Evolutionary conservation across 2,113 vertebrate genomes (phyloP), one percentile per base, ranked within the genome.

Genomic region (Bombycilla garrulus): DNA sequence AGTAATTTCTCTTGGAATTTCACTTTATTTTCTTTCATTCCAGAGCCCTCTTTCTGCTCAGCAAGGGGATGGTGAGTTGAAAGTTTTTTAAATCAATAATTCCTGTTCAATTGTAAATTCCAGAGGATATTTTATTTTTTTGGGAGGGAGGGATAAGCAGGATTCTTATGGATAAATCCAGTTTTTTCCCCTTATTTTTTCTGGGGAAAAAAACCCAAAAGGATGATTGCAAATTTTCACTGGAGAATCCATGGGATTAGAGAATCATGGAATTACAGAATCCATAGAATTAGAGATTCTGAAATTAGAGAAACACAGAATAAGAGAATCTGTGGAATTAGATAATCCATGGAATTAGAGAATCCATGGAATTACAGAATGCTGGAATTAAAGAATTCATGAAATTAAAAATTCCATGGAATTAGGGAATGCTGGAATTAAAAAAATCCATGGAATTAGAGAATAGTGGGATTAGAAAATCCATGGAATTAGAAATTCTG

Each of bases 41-140:
- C 95, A 99, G 99, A 97, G 99, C 99, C 1, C 97, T 99, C 70
- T 99, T 99, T 95, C 98, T 99, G 90, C 98, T 99, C 82, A 99
- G 99, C 98, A 99, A 99, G 98, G 99, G 99, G 95, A 99, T 99
- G 99, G 99, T 99, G 96, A 99, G 99, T 98, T 35, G 21, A 21
- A 50, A 50, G 45, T 33, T 20, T 61, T 25, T 58, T 1, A 24
- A 61, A 40, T 48, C 3, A 7, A 17, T 18, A 3, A 9, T 42
- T 21, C 7, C 15, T 9, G 0, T 36, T 7, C 6, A 22, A 21
- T 16, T 12, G 3, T 2, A 9, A 26, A 23, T 61, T 25, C 17
- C 31, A 35, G 21, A 28, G 47, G 38, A 14, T 7, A 11, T 36
- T 18, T 15, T 36, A 31, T 33, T 31, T 38, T 38, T 18, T 18